These are phyloP conservation scores for Streptopelia turtur DNA, from an alignment of 2,797 vertebrate species.

Conservation along the genomic window DNA sequence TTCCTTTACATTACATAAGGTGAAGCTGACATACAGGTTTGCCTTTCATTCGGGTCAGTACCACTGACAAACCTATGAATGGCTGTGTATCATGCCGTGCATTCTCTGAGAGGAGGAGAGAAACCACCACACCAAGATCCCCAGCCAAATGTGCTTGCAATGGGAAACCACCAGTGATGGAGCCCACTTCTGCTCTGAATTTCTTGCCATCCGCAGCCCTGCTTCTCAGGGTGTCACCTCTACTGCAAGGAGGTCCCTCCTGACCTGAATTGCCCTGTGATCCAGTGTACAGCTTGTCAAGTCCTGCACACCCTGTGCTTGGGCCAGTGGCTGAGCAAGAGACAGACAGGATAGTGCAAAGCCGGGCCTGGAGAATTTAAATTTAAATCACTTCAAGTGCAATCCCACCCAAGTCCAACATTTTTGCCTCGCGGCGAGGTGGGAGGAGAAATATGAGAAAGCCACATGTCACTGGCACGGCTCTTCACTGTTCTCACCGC, in stretches of 20 bases:
- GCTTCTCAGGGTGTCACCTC: not conserved
- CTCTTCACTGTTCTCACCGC: not conserved
- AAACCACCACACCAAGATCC: not conserved
- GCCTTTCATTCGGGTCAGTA: not conserved
- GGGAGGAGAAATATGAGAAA: not conserved
- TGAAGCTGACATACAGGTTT: not conserved
- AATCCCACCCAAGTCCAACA: rapidly evolving
- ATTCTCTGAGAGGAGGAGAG: not conserved
- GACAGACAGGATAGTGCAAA: too few species aligned
- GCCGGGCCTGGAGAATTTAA: not conserved
- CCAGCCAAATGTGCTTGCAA: not conserved
- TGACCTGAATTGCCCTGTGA: not conserved
- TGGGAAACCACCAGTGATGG: rapidly evolving
- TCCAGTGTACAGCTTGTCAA: not conserved
- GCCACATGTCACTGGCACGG: rapidly evolving
- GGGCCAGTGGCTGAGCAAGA: not conserved
- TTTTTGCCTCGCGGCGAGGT: not conserved
- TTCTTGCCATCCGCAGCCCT: not conserved
- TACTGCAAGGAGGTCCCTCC: not conserved
- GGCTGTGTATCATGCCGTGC: not conserved
- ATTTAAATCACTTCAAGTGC: not conserved
- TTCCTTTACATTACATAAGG: not conserved
- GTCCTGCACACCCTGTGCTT: not conserved
- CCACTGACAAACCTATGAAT: not conserved
- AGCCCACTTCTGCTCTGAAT: not conserved